Base-by-base conservation (phyloP, 1,140 invertebrate species). In the Piezodorus guildinii region DNA sequence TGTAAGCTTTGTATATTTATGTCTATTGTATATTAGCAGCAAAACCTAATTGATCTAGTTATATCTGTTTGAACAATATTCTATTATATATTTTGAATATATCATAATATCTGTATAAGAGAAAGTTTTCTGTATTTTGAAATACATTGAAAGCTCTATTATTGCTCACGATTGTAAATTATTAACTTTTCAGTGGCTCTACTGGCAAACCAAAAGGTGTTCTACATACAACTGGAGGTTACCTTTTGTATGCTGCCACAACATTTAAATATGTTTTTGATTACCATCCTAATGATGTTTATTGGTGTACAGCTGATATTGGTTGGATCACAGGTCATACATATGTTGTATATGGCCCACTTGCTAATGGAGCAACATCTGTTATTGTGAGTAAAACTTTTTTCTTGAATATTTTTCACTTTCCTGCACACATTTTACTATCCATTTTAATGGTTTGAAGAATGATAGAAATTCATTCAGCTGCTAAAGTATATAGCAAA, bases 291-390 rank as follows among this genome's bases (percentile, higher is more conserved):
- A 82, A 82, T 44, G 96, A 98, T 74, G 79, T 97, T 58, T 98
- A 90, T 76, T 98, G 92, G 89, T 98, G 96, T 72, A 98, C 95
- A n/a, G 96, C 96, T n/a, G 96, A 99, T 74, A 86, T 98, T 62
- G 95, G 95, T 59, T 98, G 95, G 95, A 97, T 98, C 71, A 98
- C 94, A 56, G 94, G 94, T 15, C 95, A 98, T 74, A 93, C 90
- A 0, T 98, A 98, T 72, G 89, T 96, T 12, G 87, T 93, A 12
- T 98, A 98, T 74, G 95, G 93, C 23, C 93, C 94, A 5, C 75
- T 99, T 34, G 85, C 89, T 1, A 97, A 97, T 77, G 89, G 83
- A n/a, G 89, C 94, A 12, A 96, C 93, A 34, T 91, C 88, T 30
- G 85, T 96, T 30, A 81, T 95, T 75, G 90, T 94, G 75, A 83